These are phyloP conservation scores for Drosophila burlai DNA, from an alignment of 1,140 invertebrate genomes.

Conservation along the genomic window DNA sequence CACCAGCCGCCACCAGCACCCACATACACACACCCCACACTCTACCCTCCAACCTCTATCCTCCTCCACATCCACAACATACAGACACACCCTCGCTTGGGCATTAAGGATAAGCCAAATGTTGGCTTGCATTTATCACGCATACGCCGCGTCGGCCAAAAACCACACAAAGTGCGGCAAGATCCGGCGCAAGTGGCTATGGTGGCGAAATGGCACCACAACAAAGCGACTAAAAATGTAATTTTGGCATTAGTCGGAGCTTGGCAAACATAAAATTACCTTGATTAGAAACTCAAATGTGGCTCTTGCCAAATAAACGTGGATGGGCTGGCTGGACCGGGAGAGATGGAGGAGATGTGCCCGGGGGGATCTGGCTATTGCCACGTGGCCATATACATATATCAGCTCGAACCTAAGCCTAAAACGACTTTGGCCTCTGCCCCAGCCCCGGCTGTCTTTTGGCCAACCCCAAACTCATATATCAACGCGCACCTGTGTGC, in stretches of 20 bases:
- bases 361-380: constrained; percentile 14
- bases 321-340: not conserved
- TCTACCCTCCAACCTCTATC: not conserved
- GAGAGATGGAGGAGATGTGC: not conserved
- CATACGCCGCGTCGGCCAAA: constrained; percentile 57
- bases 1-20: not conserved
- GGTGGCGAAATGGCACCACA: constrained; percentile 38
- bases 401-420: constrained; percentile 67
- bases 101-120: constrained; percentile 55
- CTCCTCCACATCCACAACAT: not conserved
- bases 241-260: constrained; percentile 77
- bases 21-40: not conserved
- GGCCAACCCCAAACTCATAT: constrained; percentile 57
- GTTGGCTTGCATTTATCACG: constrained; percentile 72
- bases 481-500: constrained; percentile 74
- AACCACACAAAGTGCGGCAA: constrained; percentile 33
- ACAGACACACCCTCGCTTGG: constrained; percentile 6
- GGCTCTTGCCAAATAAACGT: constrained; percentile 51
- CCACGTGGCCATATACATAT: constrained; percentile 72
- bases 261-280: constrained; percentile 80
- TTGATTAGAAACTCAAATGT: constrained; percentile 81
- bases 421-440: constrained; percentile 69
- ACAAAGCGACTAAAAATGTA: constrained; percentile 73
- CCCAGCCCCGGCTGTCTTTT: not conserved
- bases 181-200: constrained; percentile 7